Conservation (phyloP, 2,113 vertebrate genomes). For the Phylloscopus trochilus region DNA sequence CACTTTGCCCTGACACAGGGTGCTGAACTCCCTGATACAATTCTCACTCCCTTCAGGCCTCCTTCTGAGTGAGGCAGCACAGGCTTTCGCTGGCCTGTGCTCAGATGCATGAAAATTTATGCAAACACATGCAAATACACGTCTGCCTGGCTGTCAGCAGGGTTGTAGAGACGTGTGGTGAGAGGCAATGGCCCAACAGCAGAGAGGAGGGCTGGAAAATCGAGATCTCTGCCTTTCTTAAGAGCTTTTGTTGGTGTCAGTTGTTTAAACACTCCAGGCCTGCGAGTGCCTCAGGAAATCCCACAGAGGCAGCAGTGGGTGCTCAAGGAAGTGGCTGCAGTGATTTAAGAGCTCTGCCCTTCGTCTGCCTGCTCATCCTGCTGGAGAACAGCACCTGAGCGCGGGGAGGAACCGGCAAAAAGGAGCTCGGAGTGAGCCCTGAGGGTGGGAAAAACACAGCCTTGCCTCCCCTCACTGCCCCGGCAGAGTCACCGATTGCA, state of each 20-base stretch:
- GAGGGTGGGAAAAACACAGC: not conserved
- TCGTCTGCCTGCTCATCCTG: not conserved
- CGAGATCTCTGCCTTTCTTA: not conserved
- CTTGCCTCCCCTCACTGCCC: not conserved
- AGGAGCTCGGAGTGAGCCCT: not conserved
- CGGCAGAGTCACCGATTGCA: not conserved
- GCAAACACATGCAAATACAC: constrained; percentile 39
- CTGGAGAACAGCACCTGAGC: not conserved
- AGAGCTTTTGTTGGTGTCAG: not conserved
- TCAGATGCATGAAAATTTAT: constrained; percentile 51
- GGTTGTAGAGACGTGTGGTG: not conserved
- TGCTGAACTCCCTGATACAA: not conserved
- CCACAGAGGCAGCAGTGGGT: not conserved
- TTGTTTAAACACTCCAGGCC: not conserved
- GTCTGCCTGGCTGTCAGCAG: not conserved
- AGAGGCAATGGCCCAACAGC: not conserved
- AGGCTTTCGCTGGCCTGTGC: not conserved
- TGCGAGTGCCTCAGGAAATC: not conserved
- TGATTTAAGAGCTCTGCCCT: not conserved
- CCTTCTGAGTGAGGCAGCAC: not conserved
- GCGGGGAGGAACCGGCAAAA: not conserved
- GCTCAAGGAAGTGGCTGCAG: not conserved
- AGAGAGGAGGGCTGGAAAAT: not conserved
- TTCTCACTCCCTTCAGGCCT: not conserved
- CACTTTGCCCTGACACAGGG: not conserved